A percentile compares a stretch with the other conserved stretches of the same genome.
Evolutionary conservation across 2,113 vertebrate genomes (phyloP).

Genomic region (Peromyscus leucopus): DNA sequence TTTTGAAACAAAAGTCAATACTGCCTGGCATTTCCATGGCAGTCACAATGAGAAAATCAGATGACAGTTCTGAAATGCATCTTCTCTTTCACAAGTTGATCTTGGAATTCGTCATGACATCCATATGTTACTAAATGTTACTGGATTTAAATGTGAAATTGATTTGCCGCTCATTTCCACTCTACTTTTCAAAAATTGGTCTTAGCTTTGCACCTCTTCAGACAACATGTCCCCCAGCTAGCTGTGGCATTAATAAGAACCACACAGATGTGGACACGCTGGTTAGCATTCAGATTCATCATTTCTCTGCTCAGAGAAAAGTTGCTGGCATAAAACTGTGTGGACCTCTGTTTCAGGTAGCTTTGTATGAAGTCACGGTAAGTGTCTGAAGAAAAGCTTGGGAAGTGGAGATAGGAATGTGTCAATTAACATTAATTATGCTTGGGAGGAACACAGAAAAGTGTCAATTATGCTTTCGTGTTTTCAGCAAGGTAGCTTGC

Average conservation of each 20-base stretch:
- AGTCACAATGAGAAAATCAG: background rate
- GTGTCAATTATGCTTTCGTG: background rate
- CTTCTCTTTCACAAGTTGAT: background rate
- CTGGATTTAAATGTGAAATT: constrained; percentile 51
- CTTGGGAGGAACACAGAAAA: background rate
- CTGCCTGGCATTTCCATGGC: background rate
- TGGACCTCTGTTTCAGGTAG: constrained; percentile 39
- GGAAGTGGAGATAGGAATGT: background rate
- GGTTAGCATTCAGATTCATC: background rate
- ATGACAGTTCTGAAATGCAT: background rate
- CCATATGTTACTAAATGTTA: background rate
- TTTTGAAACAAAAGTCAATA: background rate
- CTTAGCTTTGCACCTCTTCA: constrained; percentile 37
- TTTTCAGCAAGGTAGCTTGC: background rate
- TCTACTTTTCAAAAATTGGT: constrained; percentile 31
- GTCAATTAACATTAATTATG: background rate
- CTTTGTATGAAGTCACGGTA: background rate
- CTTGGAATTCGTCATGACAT: constrained; percentile 5
- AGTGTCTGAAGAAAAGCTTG: background rate
- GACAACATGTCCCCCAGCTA: background rate
- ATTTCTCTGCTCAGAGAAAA: background rate
- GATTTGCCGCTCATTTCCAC: background rate
- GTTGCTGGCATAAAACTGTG: constrained; percentile 18
- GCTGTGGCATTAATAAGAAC: background rate
- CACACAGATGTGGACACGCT: background rate